A percentile compares a stretch with the other conserved stretches of the same genome.
These are phyloP conservation scores for Sebastolobus altivelis DNA, from an alignment of 2,797 vertebrate species.

Conservation along the genomic window DNA sequence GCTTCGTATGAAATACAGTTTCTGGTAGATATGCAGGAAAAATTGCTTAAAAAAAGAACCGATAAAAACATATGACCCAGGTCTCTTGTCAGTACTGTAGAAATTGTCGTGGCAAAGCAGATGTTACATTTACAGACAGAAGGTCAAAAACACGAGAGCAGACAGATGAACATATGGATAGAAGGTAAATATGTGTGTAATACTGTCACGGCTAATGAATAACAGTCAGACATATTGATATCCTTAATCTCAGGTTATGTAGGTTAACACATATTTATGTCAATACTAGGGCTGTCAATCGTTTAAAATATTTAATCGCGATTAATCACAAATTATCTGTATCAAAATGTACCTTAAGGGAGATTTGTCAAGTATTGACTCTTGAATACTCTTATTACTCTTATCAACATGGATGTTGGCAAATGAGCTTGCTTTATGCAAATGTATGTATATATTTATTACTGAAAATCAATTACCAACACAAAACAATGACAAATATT, in stretches of 20 bases:
- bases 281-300: too few species aligned
- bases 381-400: neutral
- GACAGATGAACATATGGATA: neutral
- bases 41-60: neutral
- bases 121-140: neutral
- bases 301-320: rapidly evolving
- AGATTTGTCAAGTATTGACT: too few species aligned
- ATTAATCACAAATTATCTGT: too few species aligned
- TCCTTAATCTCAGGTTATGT: neutral
- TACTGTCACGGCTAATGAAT: neutral
- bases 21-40: neutral
- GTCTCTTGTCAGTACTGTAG: neutral
- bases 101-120: neutral
- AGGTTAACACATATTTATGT: neutral
- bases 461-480: neutral
- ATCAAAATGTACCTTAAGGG: too few species aligned
- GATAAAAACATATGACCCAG: neutral
- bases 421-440: neutral
- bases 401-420: neutral
- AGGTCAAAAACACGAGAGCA: neutral
- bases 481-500: neutral
- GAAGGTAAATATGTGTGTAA: neutral
- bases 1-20: neutral
- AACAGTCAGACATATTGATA: slow-evolving; percentile 3
- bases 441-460: neutral